Evolutionary conservation across 2,797 vertebrate genomes (phyloP).

Genomic region (Chloroceryle inda): DNA sequence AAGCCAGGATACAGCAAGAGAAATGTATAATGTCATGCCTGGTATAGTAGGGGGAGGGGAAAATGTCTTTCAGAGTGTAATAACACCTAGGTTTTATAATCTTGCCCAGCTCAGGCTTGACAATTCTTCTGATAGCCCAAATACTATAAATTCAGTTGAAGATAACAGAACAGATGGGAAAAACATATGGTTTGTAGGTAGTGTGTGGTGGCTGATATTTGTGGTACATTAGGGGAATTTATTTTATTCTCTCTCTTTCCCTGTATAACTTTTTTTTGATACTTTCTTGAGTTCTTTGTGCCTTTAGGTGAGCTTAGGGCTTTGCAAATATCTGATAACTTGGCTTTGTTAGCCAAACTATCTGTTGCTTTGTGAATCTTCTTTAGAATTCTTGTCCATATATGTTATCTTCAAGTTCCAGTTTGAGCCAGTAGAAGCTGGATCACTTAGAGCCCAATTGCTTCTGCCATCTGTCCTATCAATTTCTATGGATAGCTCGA

Average conservation of each 20-base stretch:
- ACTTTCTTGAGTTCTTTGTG: constrained; percentile 76
- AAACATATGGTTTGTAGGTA: constrained; percentile 88
- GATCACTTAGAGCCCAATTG: not conserved
- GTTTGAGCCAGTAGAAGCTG: not conserved
- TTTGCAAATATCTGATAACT: constrained; percentile 38
- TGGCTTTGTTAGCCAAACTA: constrained; percentile 24
- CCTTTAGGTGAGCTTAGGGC: constrained; percentile 52
- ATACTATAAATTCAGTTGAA: constrained; percentile 87
- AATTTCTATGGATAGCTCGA: not conserved
- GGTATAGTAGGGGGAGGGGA: constrained; percentile 11
- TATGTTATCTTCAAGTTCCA: not conserved
- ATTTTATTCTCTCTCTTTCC: constrained; percentile 83
- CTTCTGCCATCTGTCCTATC: not conserved
- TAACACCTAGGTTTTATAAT: constrained; percentile 85
- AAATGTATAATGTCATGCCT: constrained; percentile 17
- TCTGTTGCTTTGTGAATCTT: not conserved
- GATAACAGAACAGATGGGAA: constrained; percentile 87
- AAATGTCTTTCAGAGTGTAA: constrained; percentile 72
- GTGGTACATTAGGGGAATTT: constrained; percentile 86
- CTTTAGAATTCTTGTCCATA: not conserved
- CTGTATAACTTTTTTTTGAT: constrained; percentile 79
- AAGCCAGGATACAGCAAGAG: not conserved
- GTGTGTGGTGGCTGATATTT: constrained; percentile 84
- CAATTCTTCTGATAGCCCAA: constrained; percentile 85
- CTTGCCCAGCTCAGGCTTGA: constrained; percentile 81